Base-by-base conservation (phyloP, 2,113 vertebrate genomes). In the Proteles cristata region DNA sequence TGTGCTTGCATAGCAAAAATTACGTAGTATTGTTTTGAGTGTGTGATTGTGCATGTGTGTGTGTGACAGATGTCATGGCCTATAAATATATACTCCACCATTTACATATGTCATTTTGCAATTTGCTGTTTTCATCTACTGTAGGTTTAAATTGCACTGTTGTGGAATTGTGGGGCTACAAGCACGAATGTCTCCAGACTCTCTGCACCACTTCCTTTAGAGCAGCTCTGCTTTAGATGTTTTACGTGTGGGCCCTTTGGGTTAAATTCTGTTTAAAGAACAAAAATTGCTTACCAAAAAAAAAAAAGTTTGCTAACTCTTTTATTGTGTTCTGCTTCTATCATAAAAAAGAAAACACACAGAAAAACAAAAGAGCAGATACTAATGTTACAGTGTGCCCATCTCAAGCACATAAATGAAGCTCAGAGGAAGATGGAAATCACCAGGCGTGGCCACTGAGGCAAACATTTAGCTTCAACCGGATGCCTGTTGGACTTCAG, bases 201-300 rank as follows among this genome's bases (percentile, higher is more conserved):
- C 55, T 39, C 45, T 5, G 79, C 33, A 92, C 97, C 92, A 95
- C 92, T 95, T 96, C 95, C 97, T 96, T 76, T 92, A 39, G 55
- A 63, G 69, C 63, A 48, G 55, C 31, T 58, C 43, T 87, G 87
- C 87, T 87, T 92, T 50, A 95, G 87, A 83, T 89, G 80, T 93
- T 61, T 87, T 48, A 43, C 28, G 12, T 11, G 9, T 69, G 73
- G 45, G 33, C 63, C 35, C 35, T 97, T 65, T 28, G 92, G 65
- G 87, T 69, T 87, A 58, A 77, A 85, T 74, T 80, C 45, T 92
- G 90, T 83, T 81, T 74, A 61, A 84, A 93, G 93, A 93, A n/a
- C 73, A 96, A 68, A 68, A 91, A 71, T 31, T 55, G 68, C 35
- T 76, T 53, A 35, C 73, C 28, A 26, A 50, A 35, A 68, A 79